A percentile compares a stretch with the other conserved stretches of the same genome.
These are phyloP conservation scores for Todiramphus saurophagus DNA, from an alignment of 2,113 vertebrate species.

Conservation along the genomic window DNA sequence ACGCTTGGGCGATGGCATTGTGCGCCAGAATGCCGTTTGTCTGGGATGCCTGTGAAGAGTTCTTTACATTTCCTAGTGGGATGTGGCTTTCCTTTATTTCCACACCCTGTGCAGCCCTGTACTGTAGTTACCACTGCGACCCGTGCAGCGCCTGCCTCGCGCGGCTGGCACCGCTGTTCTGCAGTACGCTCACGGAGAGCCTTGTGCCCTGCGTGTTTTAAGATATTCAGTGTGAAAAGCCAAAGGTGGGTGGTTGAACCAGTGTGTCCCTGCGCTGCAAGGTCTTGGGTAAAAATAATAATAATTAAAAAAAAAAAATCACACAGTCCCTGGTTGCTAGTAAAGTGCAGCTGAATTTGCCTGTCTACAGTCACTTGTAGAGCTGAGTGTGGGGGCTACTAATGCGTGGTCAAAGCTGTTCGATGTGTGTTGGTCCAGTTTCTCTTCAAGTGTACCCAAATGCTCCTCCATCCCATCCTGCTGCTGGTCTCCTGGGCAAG, in stretches of 20 bases:
- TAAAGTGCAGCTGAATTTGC: not conserved
- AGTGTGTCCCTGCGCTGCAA: not conserved
- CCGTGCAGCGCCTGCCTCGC: accelerated
- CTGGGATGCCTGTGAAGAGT: not conserved
- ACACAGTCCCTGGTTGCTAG: not conserved
- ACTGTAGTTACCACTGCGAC: accelerated
- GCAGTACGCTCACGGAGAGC: not conserved
- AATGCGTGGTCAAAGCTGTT: accelerated
- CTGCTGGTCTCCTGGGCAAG: not conserved
- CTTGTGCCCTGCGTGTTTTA: not conserved
- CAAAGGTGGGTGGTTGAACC: not conserved
- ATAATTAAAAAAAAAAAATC: not conserved
- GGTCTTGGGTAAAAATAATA: not conserved
- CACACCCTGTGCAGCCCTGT: not conserved
- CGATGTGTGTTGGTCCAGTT: not conserved
- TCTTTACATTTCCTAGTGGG: not conserved
- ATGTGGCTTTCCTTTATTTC: not conserved
- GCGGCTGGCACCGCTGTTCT: not conserved
- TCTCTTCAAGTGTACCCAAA: not conserved
- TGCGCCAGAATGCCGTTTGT: not conserved
- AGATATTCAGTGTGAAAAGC: not conserved
- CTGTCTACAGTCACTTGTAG: not conserved
- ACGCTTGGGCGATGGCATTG: not conserved
- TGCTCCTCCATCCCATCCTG: not conserved
- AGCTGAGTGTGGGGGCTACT: not conserved